Percentiles rank a stretch among this genome's conserved stretches.
These are phyloP conservation scores for Pandemis cinnamomeana DNA, from an alignment of 2,888 invertebrate species.

Conservation along the genomic window DNA sequence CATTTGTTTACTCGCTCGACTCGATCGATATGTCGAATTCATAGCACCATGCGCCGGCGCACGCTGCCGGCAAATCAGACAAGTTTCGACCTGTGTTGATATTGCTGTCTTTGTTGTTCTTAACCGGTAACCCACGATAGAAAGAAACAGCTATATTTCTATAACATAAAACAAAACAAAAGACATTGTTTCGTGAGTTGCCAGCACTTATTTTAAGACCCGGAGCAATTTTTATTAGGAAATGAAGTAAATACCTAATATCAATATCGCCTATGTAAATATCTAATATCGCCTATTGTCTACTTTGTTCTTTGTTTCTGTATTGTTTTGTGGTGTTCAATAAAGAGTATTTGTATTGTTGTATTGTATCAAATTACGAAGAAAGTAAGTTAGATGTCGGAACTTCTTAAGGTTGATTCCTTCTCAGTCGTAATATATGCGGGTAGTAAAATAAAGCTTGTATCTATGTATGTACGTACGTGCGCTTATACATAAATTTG, in stretches of 20 bases:
- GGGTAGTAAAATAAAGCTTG: too few relatives aligned
- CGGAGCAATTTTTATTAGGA: background rate
- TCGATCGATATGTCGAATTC: conserved; percentile 5
- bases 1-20: conserved; percentile 9
- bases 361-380: too few relatives aligned
- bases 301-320: too few relatives aligned
- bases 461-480: too few relatives aligned
- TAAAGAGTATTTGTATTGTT: too few relatives aligned
- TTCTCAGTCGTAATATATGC: too few relatives aligned
- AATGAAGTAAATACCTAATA: background rate
- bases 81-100: conserved; percentile 35
- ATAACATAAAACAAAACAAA: conserved; percentile 13
- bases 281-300: too few relatives aligned
- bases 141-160: conserved; percentile 10
- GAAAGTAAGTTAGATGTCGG: too few relatives aligned
- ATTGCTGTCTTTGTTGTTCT: conserved; percentile 32
- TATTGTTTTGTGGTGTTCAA: too few relatives aligned
- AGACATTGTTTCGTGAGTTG: conserved; percentile 11
- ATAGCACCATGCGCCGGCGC: conserved; percentile 26
- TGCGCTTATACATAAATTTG: too few relatives aligned
- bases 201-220: conserved; percentile 2
- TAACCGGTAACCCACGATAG: background rate
- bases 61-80: conserved; percentile 20
- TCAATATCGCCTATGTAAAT: too few relatives aligned
- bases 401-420: too few relatives aligned